A percentile compares a stretch with the other conserved stretches of the same genome.
These are phyloP conservation scores for Alligator sinensis DNA, from an alignment of 2,113 vertebrate genomes.

Conservation along the genomic window DNA sequence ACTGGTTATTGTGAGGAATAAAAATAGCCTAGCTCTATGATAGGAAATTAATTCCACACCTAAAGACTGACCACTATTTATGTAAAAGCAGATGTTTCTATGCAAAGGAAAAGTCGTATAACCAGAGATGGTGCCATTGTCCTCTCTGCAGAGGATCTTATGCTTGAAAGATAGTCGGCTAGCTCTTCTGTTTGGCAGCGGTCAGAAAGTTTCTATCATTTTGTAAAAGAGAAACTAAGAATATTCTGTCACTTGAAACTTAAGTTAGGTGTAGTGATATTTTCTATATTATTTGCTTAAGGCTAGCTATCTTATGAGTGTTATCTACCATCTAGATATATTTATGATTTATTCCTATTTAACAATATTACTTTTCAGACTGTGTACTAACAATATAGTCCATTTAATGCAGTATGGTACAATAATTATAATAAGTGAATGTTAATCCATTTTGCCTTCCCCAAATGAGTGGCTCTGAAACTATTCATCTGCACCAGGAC, in stretches of 20 bases:
- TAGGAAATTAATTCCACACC: neutral
- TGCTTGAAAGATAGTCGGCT: neutral
- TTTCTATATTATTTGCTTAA: neutral
- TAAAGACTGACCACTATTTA: neutral
- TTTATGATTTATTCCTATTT: constrained; percentile 2
- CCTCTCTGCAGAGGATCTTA: neutral
- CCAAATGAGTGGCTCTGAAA: neutral
- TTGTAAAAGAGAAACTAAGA: neutral
- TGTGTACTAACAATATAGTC: neutral
- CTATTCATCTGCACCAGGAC: neutral
- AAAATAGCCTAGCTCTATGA: neutral
- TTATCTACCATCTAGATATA: neutral
- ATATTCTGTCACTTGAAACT: neutral
- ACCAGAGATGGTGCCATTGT: fast-evolving
- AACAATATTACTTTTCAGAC: neutral
- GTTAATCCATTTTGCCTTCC: constrained; percentile 7
- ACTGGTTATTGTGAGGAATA: fast-evolving
- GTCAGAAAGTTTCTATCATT: neutral
- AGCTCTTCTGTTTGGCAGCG: neutral
- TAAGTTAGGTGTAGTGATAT: neutral
- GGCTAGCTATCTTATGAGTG: neutral
- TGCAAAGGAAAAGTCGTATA: neutral
- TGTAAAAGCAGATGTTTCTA: neutral
- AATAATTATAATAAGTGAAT: neutral
- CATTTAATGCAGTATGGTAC: neutral